These are phyloP conservation scores for Anastrepha ludens DNA, from an alignment of 1,140 invertebrate species.

Conservation along the genomic window DNA sequence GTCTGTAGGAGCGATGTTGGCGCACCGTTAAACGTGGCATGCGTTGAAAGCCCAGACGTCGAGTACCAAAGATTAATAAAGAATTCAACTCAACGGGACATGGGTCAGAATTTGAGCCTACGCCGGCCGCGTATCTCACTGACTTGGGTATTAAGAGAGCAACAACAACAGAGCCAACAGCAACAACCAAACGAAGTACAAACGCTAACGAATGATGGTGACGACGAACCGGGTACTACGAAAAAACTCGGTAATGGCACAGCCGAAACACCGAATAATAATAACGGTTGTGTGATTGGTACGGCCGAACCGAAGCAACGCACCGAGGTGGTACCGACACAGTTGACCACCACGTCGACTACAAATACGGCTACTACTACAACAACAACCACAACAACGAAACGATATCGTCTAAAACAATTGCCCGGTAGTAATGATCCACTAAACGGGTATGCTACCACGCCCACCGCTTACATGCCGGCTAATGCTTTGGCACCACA, in stretches of 20 bases:
- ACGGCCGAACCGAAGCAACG: constrained; percentile 5
- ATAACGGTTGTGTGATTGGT: constrained; percentile 58
- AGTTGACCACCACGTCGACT: constrained; percentile 38
- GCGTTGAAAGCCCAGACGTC: constrained; percentile 28
- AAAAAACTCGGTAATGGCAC: constrained; percentile 63
- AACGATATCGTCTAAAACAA: constrained; percentile 69
- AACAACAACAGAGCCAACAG: constrained; percentile 69
- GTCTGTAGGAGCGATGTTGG: not conserved
- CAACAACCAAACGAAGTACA: constrained; percentile 63
- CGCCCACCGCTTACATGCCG: constrained; percentile 67
- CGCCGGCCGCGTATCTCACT: constrained; percentile 82
- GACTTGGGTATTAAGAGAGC: constrained; percentile 81
- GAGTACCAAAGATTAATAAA: constrained; percentile 54
- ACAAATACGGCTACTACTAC: constrained; percentile 36
- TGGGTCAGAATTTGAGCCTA: constrained; percentile 77
- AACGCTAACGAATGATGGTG: constrained; percentile 62
- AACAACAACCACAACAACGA: constrained; percentile 60
- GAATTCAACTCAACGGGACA: constrained; percentile 60
- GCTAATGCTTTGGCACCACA: constrained; percentile 61
- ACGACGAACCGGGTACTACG: constrained; percentile 57
- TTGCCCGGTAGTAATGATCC: constrained; percentile 63
- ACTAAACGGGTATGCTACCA: constrained; percentile 70
- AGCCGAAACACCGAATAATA: constrained; percentile 71
- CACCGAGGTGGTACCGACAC: constrained; percentile 52
- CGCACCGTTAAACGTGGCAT: not conserved